Evolutionary conservation across 2,113 vertebrate genomes (phyloP).

Genomic region (Nyctereutes procyonoides): DNA sequence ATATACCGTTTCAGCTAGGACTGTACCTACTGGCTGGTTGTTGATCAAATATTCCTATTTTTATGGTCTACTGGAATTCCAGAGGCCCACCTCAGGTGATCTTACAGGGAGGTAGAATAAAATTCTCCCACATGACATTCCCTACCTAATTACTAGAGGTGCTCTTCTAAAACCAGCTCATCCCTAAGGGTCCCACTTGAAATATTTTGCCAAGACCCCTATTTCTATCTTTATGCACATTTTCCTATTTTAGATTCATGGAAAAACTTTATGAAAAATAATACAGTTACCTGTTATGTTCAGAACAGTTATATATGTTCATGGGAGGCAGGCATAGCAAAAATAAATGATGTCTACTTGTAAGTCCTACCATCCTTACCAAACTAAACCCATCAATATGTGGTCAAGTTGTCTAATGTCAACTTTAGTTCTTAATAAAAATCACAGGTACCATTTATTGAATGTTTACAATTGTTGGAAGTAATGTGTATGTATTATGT

Average conservation of each 20-base stretch:
- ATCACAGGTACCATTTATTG: background rate
- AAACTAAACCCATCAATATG: background rate
- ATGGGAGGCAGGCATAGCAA: background rate
- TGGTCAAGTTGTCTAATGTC: background rate
- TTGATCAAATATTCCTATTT: constrained; percentile 50
- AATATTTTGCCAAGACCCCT: background rate
- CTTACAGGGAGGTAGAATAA: background rate
- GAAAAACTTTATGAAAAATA: constrained; percentile 1
- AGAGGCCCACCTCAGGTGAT: constrained; percentile 3
- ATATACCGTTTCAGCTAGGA: background rate
- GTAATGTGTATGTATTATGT: background rate
- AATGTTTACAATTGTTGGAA: background rate
- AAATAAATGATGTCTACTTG: background rate
- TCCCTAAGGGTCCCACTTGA: background rate
- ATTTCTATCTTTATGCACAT: background rate
- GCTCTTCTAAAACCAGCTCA: background rate
- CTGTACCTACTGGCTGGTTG: constrained; percentile 66
- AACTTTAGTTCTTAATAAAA: constrained; percentile 24
- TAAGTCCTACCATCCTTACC: background rate
- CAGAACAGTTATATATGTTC: background rate
- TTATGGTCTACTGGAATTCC: constrained; percentile 49
- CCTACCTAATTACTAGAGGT: background rate
- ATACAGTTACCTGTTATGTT: background rate
- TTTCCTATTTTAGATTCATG: constrained; percentile 49
- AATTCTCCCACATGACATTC: background rate